Conservation (phyloP, 1,140 invertebrate species). For the Rhopalosiphum maidis region DNA sequence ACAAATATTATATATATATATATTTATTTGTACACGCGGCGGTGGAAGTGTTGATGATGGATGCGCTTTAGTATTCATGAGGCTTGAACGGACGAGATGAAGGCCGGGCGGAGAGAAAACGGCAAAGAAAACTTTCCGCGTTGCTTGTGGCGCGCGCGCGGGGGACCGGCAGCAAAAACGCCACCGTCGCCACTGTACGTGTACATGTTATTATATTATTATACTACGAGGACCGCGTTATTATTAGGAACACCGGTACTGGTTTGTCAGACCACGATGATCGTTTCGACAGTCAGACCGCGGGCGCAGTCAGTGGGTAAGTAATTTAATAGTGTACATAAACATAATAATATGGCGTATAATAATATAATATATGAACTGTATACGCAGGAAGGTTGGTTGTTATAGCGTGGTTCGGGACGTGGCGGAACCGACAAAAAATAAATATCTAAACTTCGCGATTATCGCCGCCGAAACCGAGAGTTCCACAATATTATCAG, state of each 20-base stretch:
- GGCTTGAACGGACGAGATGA: not conserved
- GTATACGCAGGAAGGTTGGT: not conserved
- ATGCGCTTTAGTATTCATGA: constrained; percentile 16
- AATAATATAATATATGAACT: not conserved
- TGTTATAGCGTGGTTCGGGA: not conserved
- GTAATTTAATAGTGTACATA: not conserved
- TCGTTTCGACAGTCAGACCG: constrained; percentile 16
- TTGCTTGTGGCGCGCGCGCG: not conserved
- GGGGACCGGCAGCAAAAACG: not conserved
- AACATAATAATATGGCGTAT: not conserved
- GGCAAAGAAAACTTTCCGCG: constrained; percentile 33
- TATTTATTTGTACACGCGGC: not conserved
- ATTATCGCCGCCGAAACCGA: not conserved
- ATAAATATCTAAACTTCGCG: not conserved
- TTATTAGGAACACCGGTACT: not conserved
- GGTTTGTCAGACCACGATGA: not conserved
- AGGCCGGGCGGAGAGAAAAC: not conserved
- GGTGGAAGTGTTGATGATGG: not conserved
- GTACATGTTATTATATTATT: not conserved
- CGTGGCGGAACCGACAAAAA: not conserved
- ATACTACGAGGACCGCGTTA: not conserved
- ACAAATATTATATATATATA: not conserved
- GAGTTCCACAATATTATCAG: not conserved
- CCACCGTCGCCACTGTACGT: not conserved
- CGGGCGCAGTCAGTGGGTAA: not conserved